Evolutionary conservation across 2,113 vertebrate species (phyloP).

Genomic region (Mustela lutreola): DNA sequence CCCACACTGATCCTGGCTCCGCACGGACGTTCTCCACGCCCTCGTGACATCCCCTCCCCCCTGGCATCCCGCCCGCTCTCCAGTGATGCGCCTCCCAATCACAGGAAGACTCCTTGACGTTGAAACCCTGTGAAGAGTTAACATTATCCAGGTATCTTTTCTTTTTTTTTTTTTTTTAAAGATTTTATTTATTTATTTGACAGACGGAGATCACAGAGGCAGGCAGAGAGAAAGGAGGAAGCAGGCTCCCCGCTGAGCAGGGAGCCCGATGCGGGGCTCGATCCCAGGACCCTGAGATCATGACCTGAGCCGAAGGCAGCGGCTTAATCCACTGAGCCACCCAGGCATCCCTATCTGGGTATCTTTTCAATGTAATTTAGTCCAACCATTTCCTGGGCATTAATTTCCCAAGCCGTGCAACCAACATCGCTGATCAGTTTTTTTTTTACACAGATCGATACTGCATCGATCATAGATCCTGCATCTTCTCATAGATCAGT

Average conservation of each 20-base stretch:
- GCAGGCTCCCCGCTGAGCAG: too few species aligned
- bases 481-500: neutral
- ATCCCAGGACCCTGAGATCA: too few species aligned
- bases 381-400: neutral
- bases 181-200: too few species aligned
- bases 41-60: rapidly evolving
- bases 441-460: neutral
- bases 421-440: neutral
- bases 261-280: too few species aligned
- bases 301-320: too few species aligned
- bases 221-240: too few species aligned
- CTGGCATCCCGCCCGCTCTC: neutral
- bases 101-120: neutral
- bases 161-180: too few species aligned
- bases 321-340: too few species aligned
- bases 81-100: rapidly evolving
- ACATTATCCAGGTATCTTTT: neutral
- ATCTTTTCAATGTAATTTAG: neutral
- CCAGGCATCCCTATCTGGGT: neutral
- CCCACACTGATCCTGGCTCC: too few species aligned
- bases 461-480: neutral
- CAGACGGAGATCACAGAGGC: too few species aligned
- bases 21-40: neutral
- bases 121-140: neutral
- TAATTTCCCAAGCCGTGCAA: neutral